Conservation (phyloP, 2,888 invertebrate genomes). For the Cryptocephalus moraei region DNA sequence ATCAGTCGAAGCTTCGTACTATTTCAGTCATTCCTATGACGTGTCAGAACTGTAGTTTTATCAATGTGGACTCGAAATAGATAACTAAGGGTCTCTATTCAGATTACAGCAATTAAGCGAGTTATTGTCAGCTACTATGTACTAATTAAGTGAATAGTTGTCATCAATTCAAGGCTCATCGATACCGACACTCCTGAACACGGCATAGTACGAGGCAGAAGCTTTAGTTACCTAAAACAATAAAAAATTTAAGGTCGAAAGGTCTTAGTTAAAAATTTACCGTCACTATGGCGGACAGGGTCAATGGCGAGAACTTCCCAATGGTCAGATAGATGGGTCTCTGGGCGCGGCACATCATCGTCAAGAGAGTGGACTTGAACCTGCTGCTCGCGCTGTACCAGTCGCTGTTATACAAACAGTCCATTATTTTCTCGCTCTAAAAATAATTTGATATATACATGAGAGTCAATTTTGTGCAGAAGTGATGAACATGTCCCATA, state of each 20-base stretch:
- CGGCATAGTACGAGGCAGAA: conserved; percentile 15
- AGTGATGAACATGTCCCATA: no score
- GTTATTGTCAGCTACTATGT: no score
- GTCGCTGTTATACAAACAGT: conserved; percentile 9
- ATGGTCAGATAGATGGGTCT: conserved; percentile 16
- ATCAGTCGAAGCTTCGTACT: no score
- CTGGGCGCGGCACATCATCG: conserved; percentile 15
- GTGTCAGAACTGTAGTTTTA: no score
- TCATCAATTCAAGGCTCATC: no score
- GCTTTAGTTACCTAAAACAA: conserved; percentile 11
- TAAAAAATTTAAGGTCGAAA: not conserved
- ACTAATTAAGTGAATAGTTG: no score
- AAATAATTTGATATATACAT: conserved; percentile 11
- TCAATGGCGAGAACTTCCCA: conserved; percentile 18
- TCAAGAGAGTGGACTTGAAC: conserved; percentile 14
- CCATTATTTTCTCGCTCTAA: conserved; percentile 8
- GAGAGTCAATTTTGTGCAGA: no score
- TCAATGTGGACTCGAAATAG: no score
- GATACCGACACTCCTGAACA: conserved; percentile 3
- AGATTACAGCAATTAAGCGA: no score
- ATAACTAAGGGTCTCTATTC: no score
- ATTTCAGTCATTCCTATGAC: no score
- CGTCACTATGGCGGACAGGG: conserved; percentile 11
- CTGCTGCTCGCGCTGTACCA: conserved; percentile 13
- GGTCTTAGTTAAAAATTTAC: conserved; percentile 4